These are phyloP conservation scores for Chaitophorus viminalis DNA, from an alignment of 2,888 invertebrate species.

Conservation along the genomic window DNA sequence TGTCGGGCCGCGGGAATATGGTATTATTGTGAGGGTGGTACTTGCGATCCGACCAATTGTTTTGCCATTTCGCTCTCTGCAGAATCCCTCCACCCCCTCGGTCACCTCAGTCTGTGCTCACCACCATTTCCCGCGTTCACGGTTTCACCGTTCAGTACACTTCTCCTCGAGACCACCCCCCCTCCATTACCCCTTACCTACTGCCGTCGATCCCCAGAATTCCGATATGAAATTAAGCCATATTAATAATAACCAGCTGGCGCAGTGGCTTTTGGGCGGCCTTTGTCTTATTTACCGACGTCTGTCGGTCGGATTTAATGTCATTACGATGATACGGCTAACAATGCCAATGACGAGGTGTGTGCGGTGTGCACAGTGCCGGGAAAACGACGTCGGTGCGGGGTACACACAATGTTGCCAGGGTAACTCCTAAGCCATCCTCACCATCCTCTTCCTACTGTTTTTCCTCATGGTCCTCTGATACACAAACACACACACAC, in stretches of 20 bases:
- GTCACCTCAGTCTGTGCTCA: neutral
- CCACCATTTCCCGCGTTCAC: neutral
- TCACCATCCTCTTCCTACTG: neutral
- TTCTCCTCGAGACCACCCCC: neutral
- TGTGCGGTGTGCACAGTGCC: neutral
- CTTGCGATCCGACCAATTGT: constrained; percentile 54
- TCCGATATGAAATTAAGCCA: constrained; percentile 61
- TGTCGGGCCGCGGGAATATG: neutral
- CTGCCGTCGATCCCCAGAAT: neutral
- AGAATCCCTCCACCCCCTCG: neutral
- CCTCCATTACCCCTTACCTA: neutral
- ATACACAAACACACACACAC: too few species aligned
- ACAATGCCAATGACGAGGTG: constrained; percentile 11
- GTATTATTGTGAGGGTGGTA: neutral
- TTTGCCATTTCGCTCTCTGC: constrained; percentile 42
- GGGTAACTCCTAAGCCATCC: constrained; percentile 49
- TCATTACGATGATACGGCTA: constrained; percentile 61
- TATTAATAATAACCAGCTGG: constrained; percentile 62
- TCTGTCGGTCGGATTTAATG: constrained; percentile 62
- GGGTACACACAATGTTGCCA: constrained; percentile 53
- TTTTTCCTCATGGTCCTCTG: too few species aligned
- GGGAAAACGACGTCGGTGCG: neutral
- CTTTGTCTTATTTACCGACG: constrained; percentile 62
- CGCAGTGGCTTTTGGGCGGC: constrained; percentile 57
- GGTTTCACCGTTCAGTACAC: constrained; percentile 31